Evolutionary conservation across 2,113 vertebrate genomes (phyloP).

Genomic region (Miniopterus natalensis): DNA sequence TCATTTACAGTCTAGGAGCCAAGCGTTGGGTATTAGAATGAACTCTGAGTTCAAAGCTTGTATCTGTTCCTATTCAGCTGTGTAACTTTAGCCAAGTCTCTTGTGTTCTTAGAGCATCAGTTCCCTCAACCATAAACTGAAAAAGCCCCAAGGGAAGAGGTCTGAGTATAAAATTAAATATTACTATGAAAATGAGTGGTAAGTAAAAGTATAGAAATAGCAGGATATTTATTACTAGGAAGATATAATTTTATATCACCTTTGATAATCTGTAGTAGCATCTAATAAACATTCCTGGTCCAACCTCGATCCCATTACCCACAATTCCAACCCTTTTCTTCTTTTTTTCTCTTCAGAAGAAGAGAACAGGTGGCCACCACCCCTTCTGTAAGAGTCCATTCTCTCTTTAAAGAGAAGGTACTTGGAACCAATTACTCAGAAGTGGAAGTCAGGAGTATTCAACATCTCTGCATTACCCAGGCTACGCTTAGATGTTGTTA

Average conservation of each 20-base stretch:
- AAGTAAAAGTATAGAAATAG: background rate
- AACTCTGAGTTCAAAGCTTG: background rate
- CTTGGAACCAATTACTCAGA: conserved; percentile 33
- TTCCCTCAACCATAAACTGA: conserved; percentile 20
- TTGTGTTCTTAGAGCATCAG: background rate
- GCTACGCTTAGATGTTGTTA: background rate
- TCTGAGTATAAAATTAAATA: conserved; percentile 38
- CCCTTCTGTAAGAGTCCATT: conserved; percentile 45
- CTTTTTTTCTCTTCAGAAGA: background rate
- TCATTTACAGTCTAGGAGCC: conserved; percentile 3
- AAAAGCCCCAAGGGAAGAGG: background rate
- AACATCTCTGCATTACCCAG: background rate
- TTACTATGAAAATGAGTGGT: background rate
- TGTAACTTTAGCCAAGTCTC: background rate
- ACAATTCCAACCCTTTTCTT: background rate
- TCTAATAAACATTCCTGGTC: background rate
- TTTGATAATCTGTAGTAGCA: background rate
- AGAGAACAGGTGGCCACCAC: background rate
- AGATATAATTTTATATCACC: background rate
- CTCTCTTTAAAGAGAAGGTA: conserved; percentile 22
- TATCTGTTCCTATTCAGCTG: background rate
- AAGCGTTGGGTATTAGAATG: background rate
- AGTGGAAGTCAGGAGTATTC: conserved; percentile 37
- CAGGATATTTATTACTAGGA: background rate
- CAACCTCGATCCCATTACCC: background rate